These are phyloP conservation scores for Hiodon tergisus DNA, from an alignment of 2,113 vertebrate species.

Conservation along the genomic window DNA sequence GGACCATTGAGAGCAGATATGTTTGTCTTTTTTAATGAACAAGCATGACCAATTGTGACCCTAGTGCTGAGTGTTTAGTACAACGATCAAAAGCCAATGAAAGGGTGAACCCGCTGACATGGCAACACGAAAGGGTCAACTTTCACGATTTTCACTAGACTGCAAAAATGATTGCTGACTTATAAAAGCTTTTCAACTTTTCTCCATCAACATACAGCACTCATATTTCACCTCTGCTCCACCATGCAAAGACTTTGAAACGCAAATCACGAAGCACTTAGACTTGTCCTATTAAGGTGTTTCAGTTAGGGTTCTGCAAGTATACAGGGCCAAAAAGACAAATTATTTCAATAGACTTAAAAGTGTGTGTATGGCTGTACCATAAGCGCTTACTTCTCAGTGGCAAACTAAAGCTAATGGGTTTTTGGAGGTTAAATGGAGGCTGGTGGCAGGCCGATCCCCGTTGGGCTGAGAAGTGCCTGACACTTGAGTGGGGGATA, in stretches of 20 bases:
- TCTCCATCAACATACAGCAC: neutral
- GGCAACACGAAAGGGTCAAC: neutral
- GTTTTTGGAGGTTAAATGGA: constrained; percentile 33
- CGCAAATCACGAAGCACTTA: neutral
- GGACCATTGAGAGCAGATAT: neutral
- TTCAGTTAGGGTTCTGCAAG: neutral
- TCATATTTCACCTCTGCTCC: neutral
- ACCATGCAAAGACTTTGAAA: neutral
- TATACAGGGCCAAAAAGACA: constrained; percentile 3
- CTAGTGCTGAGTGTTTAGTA: neutral
- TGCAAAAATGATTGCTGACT: constrained; percentile 9
- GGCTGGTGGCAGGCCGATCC: constrained; percentile 25
- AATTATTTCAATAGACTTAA: too few relatives aligned
- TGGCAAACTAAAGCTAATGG: constrained; percentile 30
- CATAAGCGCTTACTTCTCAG: neutral
- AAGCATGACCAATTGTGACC: neutral
- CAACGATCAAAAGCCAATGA: neutral
- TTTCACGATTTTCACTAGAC: constrained; percentile 3
- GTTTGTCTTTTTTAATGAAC: neutral
- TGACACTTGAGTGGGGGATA: constrained; percentile 23
- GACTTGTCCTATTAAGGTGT: neutral
- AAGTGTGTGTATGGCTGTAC: neutral
- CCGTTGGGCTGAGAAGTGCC: constrained; percentile 6
- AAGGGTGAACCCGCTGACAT: constrained; percentile 8
- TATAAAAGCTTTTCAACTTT: neutral